Evolutionary conservation across 2,888 invertebrate species (phyloP).

Genomic region (Sympetrum striolatum): DNA sequence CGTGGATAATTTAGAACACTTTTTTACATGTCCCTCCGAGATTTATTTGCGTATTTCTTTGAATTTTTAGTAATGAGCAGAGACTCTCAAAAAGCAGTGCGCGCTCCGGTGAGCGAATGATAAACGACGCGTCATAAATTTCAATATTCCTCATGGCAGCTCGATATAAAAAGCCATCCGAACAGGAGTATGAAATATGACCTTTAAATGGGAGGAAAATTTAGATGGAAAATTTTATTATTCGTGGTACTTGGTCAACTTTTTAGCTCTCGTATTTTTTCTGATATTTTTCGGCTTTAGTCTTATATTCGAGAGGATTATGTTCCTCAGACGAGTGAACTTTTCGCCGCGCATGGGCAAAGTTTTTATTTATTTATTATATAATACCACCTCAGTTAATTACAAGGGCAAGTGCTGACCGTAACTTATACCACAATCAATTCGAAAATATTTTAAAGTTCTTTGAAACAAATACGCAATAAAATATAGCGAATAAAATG

Average conservation of each 20-base stretch:
- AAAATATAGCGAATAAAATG: too few species aligned
- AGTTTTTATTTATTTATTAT: background rate
- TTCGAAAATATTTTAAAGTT: too few species aligned
- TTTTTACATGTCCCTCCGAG: background rate
- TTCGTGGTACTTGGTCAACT: background rate
- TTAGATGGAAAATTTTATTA: background rate
- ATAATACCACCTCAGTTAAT: too few species aligned
- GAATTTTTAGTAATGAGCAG: background rate
- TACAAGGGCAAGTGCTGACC: too few species aligned
- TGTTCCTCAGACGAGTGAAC: background rate
- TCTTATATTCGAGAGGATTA: background rate
- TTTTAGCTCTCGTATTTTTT: background rate
- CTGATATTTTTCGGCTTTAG: background rate
- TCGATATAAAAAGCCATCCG: background rate
- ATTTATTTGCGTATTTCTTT: background rate
- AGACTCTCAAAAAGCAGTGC: background rate
- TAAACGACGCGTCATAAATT: background rate
- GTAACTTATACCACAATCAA: too few species aligned
- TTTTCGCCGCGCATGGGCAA: background rate
- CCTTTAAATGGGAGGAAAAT: background rate
- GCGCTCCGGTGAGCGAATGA: background rate
- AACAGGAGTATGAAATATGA: background rate
- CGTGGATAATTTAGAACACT: background rate
- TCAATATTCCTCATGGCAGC: background rate
- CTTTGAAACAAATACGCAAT: too few species aligned